Conservation (phyloP, 2,113 vertebrate species). For the Cryptotis parvus region DNA sequence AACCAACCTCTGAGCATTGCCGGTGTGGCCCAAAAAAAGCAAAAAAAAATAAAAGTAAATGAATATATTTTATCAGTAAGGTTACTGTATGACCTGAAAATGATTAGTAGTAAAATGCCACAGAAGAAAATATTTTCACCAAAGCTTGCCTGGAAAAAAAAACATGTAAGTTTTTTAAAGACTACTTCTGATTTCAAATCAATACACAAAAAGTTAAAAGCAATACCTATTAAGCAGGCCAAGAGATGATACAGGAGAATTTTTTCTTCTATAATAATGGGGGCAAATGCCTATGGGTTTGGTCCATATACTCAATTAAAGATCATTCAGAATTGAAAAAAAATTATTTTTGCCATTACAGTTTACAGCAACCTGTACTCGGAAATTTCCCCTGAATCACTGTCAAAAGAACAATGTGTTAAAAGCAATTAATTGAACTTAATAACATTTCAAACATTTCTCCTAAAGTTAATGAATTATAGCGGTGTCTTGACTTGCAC, state of each 20-base stretch:
- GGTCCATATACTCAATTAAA: conserved; percentile 1
- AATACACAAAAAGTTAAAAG: neutral
- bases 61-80: conserved; percentile 27
- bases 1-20: too few species aligned
- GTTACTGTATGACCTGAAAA: conserved; percentile 5
- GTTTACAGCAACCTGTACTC: neutral
- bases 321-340: conserved; percentile 48
- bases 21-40: too few species aligned
- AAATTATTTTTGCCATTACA: conserved; percentile 31
- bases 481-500: neutral
- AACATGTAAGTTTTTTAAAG: neutral
- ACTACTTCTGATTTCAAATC: neutral
- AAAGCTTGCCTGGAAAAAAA: conserved; percentile 31
- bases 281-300: neutral
- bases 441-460: conserved; percentile 4
- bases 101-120: neutral
- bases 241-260: neutral
- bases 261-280: neutral
- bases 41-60: neutral
- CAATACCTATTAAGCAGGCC: neutral
- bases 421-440: conserved; percentile 40
- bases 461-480: neutral
- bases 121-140: conserved; percentile 24
- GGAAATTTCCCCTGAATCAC: neutral
- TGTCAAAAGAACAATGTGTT: conserved; percentile 14